Evolutionary conservation across 2,113 vertebrate species (phyloP).

Genomic region (Cyprinodon variegatus): DNA sequence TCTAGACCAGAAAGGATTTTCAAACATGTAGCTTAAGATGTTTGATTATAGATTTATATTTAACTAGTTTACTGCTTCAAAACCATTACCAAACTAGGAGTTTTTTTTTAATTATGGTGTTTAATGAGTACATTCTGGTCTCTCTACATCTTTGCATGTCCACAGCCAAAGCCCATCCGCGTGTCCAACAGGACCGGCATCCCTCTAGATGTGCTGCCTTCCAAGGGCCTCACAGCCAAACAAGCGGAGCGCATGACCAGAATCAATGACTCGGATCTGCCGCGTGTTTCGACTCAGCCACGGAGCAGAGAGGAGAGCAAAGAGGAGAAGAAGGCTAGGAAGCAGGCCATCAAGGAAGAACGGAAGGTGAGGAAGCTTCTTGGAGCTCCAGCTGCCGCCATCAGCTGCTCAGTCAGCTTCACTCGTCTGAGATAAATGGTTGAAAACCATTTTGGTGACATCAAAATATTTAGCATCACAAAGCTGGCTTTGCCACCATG

Average conservation of each 20-base stretch:
- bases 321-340: conserved; percentile 86
- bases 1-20: neutral
- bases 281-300: conserved; percentile 82
- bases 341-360: conserved; percentile 89
- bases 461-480: neutral
- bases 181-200: conserved; percentile 92
- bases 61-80: neutral
- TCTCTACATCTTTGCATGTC: neutral
- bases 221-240: conserved; percentile 82
- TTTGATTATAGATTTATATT: neutral
- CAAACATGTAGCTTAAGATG: neutral
- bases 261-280: conserved; percentile 89
- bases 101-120: too few relatives aligned
- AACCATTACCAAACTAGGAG: neutral
- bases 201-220: conserved; percentile 86
- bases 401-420: too few relatives aligned
- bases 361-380: conserved; percentile 83
- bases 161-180: conserved; percentile 84
- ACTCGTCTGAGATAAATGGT: neutral
- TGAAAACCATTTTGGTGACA: neutral
- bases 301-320: conserved; percentile 84
- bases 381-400: neutral
- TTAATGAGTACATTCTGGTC: neutral
- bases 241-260: conserved; percentile 89
- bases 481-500: neutral